Evolutionary conservation across 2,113 vertebrate genomes (phyloP).

Genomic region (Heptranchias perlo): DNA sequence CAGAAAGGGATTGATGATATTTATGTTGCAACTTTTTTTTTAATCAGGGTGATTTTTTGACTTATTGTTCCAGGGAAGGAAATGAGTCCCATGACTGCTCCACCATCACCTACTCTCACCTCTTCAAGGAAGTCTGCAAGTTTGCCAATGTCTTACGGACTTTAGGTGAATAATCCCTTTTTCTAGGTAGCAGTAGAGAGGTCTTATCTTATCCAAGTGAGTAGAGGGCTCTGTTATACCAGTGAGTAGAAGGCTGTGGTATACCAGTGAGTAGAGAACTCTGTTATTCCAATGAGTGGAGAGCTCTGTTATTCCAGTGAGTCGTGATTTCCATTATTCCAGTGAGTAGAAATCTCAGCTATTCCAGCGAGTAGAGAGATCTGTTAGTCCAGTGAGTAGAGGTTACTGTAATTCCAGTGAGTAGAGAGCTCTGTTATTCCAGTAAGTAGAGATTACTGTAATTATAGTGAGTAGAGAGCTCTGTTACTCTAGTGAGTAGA

Average conservation of each 20-base stretch:
- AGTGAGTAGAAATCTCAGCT: too few species aligned
- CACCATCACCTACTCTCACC: constrained; percentile 60
- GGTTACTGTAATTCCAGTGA: too few species aligned
- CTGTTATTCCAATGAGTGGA: too few species aligned
- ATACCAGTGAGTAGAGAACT: not conserved
- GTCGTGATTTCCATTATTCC: too few species aligned
- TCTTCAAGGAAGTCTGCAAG: constrained; percentile 64
- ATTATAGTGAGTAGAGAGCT: too few species aligned
- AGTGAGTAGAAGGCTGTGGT: not conserved
- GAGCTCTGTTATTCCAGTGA: too few species aligned
- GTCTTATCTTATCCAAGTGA: not conserved
- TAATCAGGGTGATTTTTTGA: not conserved
- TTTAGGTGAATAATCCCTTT: constrained; percentile 52
- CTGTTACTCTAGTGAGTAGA: too few species aligned
- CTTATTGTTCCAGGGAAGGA: constrained; percentile 59
- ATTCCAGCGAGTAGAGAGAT: too few species aligned
- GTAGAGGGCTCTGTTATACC: constrained; percentile 8
- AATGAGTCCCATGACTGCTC: constrained; percentile 60
- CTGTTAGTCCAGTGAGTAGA: too few species aligned
- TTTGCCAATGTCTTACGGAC: constrained; percentile 63
- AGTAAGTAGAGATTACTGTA: too few species aligned
- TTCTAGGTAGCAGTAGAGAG: not conserved
- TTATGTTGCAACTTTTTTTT: not conserved
- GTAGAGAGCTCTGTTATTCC: too few species aligned
- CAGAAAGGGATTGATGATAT: not conserved